Evolutionary conservation across 2,888 invertebrate species (phyloP).

Genomic region (Pseudoips prasinana): DNA sequence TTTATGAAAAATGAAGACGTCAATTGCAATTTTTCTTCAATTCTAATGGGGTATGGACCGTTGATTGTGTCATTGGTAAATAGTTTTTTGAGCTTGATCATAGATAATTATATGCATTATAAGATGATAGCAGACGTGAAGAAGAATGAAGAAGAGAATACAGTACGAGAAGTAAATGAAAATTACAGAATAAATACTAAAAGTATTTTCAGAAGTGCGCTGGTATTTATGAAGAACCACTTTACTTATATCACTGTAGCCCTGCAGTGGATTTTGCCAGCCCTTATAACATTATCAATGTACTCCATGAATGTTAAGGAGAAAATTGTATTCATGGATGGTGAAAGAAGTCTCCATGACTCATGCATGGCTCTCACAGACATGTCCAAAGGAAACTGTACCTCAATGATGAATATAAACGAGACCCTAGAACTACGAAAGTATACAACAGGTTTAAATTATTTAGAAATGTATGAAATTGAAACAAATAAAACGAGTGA

Average conservation of each 20-base stretch:
- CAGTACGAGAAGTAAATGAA: slow-evolving; percentile 45
- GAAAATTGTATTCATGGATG: slow-evolving; percentile 32
- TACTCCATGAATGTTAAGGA: slow-evolving; percentile 60
- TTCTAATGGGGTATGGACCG: slow-evolving; percentile 65
- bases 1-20: slow-evolving; percentile 27
- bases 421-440: slow-evolving; percentile 44
- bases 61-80: slow-evolving; percentile 65
- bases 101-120: slow-evolving; percentile 73
- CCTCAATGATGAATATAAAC: slow-evolving; percentile 24
- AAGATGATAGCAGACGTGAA: slow-evolving; percentile 53
- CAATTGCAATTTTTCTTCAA: slow-evolving; percentile 50
- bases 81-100: slow-evolving; percentile 64
- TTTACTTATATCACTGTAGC: slow-evolving; percentile 54
- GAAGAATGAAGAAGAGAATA: slow-evolving; percentile 51
- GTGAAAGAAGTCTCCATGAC: slow-evolving; percentile 39
- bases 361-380: slow-evolving; percentile 62
- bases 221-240: slow-evolving; percentile 50
- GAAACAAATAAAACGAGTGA: slow-evolving; percentile 33
- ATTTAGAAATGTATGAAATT: slow-evolving; percentile 50
- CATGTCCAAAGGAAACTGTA: slow-evolving; percentile 47
- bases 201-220: slow-evolving; percentile 24
- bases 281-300: slow-evolving; percentile 60
- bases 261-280: slow-evolving; percentile 64
- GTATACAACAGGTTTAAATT: slow-evolving; percentile 43
- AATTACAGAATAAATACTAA: slow-evolving; percentile 18